Evolutionary conservation across 1,140 invertebrate species (phyloP).

Genomic region (Frieseomelitta varia): DNA sequence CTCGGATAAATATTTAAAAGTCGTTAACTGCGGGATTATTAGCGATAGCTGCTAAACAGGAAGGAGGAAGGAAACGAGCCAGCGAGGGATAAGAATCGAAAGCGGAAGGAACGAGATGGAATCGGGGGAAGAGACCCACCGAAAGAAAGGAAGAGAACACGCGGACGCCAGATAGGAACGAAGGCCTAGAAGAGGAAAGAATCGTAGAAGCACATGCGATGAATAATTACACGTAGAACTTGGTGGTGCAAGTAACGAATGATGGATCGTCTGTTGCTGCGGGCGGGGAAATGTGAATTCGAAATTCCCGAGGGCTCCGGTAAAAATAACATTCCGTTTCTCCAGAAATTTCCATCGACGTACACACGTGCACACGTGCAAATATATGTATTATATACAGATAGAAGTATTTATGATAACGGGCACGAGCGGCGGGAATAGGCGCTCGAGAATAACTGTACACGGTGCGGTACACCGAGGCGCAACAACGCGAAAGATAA

Average conservation of each 20-base stretch:
- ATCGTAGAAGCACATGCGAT: slow-evolving; percentile 45
- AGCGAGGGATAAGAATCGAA: neutral
- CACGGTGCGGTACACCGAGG: slow-evolving; percentile 52
- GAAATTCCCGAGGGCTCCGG: slow-evolving; percentile 52
- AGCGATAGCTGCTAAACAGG: too few species aligned
- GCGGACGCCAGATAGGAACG: too few species aligned
- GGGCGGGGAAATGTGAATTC: slow-evolving; percentile 63
- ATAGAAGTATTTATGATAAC: slow-evolving; percentile 43
- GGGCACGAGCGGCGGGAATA: slow-evolving; percentile 25
- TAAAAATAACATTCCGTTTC: slow-evolving; percentile 61
- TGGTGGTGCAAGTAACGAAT: slow-evolving; percentile 56
- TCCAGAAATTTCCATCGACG: slow-evolving; percentile 50
- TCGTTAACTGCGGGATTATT: too few species aligned
- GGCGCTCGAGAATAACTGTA: slow-evolving; percentile 60
- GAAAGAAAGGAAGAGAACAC: neutral
- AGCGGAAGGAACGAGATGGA: neutral
- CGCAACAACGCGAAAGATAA: slow-evolving; percentile 57
- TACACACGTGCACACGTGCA: neutral
- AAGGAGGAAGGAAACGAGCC: neutral
- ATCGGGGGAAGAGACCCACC: neutral
- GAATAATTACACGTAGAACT: slow-evolving; percentile 59
- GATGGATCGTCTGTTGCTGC: slow-evolving; percentile 60
- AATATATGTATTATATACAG: neutral
- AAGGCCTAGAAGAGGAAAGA: neutral
- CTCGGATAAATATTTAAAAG: too few species aligned